Percentiles rank a stretch among this genome's conserved stretches.
These are phyloP conservation scores for Zhengitettix transpicula DNA, from an alignment of 2,888 invertebrate genomes.

Conservation along the genomic window DNA sequence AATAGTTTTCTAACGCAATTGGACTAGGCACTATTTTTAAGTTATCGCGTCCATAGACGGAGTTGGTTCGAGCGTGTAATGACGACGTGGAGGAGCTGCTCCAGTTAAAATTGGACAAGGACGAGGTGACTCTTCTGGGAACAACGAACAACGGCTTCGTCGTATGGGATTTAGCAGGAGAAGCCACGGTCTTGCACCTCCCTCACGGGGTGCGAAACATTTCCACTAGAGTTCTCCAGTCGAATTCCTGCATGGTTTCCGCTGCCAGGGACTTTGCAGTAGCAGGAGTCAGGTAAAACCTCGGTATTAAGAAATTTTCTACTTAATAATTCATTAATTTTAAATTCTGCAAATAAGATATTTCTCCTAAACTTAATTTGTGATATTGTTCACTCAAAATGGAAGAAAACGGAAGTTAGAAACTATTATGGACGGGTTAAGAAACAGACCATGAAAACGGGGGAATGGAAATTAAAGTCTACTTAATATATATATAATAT, in stretches of 20 bases:
- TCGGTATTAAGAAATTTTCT: not conserved
- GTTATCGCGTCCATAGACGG: no score
- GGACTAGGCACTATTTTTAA: no score
- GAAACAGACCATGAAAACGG: no score
- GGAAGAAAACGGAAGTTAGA: no score
- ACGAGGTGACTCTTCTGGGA: conserved; percentile 55
- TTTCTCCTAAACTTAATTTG: not conserved
- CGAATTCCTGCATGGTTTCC: conserved; percentile 84
- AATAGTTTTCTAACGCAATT: not conserved
- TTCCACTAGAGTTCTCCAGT: conserved; percentile 75
- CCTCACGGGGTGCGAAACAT: conserved; percentile 87
- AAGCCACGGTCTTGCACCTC: conserved; percentile 42
- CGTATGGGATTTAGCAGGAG: conserved; percentile 57
- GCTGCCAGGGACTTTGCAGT: conserved; percentile 82
- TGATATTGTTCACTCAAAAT: no score
- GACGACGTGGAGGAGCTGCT: conserved; percentile 60
- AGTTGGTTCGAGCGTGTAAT: conserved; percentile 27
- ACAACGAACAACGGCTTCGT: conserved; percentile 72
- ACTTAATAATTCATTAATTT: not conserved
- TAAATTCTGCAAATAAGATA: not conserved
- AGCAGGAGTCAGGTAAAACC: conserved; percentile 76
- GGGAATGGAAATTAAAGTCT: no score
- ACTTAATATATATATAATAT: no score
- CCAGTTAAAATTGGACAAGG: conserved; percentile 67
- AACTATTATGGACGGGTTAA: no score